These are phyloP conservation scores for Plectropomus leopardus DNA, from an alignment of 2,113 vertebrate species.

Conservation along the genomic window DNA sequence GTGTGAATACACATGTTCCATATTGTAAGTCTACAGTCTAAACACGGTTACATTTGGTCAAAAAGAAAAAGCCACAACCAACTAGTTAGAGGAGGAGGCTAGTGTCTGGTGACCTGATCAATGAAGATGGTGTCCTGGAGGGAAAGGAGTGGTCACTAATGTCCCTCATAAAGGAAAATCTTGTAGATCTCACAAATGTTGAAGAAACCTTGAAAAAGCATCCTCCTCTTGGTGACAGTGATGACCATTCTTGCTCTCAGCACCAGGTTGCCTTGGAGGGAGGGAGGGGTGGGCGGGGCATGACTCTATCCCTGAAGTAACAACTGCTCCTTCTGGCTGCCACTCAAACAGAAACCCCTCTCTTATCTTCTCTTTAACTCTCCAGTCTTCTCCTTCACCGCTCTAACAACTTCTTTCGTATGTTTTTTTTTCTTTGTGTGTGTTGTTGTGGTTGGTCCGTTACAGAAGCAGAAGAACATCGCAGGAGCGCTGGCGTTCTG, in stretches of 20 bases:
- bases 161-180: not conserved
- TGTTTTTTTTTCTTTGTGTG: slow-evolving; percentile 34
- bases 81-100: not conserved
- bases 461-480: slow-evolving; percentile 99
- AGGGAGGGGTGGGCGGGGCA: slow-evolving; percentile 81
- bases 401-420: slow-evolving; percentile 35
- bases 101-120: slow-evolving; percentile 86
- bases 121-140: slow-evolving; percentile 5
- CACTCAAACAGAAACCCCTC: slow-evolving; percentile 75
- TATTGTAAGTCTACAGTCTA: slow-evolving; percentile 6
- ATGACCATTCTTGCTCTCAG: slow-evolving; percentile 52
- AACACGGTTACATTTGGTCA: not conserved
- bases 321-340: slow-evolving; percentile 85
- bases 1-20: not conserved
- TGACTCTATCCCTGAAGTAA: slow-evolving; percentile 91
- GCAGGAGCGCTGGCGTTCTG: slow-evolving; percentile 98
- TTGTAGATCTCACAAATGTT: not conserved
- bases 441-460: slow-evolving; percentile 59
- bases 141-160: slow-evolving; percentile 71
- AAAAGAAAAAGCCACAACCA: not conserved
- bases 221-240: slow-evolving; percentile 4
- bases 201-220: not conserved
- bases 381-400: not conserved
- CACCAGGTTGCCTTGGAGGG: slow-evolving; percentile 75
- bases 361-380: slow-evolving; percentile 25